Evolutionary conservation across 2,888 invertebrate species (phyloP).

Genomic region (Trissoscelio sp.): DNA sequence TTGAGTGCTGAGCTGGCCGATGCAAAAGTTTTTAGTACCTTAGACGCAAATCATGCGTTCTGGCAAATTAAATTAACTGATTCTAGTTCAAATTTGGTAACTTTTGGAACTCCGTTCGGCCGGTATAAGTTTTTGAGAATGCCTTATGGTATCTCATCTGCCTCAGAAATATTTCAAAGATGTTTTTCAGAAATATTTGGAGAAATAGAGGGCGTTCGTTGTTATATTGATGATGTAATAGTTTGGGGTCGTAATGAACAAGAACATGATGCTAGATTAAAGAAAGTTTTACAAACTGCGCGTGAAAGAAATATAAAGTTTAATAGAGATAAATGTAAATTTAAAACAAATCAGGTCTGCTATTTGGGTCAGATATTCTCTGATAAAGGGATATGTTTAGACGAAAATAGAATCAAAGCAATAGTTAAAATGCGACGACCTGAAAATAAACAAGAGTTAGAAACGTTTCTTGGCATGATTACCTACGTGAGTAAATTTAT

Average conservation of each 20-base stretch:
- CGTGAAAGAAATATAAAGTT: conserved; percentile 49
- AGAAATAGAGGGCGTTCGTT: conserved; percentile 3
- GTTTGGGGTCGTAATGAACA: conserved; percentile 69
- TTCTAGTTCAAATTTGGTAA: conserved; percentile 70
- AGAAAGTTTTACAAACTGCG: conserved; percentile 55
- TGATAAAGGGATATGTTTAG: conserved; percentile 54
- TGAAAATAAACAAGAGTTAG: conserved; percentile 48
- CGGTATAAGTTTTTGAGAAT: conserved; percentile 72
- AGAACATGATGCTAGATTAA: conserved; percentile 71
- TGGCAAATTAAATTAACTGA: conserved; percentile 71
- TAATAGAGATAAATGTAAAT: conserved; percentile 60
- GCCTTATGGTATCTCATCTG: no score
- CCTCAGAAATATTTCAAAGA: no score
- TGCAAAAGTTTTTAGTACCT: conserved; percentile 70
- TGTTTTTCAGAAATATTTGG: conserved; percentile 3
- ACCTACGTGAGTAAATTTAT: conserved; percentile 6
- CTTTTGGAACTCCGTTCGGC: conserved; percentile 74
- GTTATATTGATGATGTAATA: conserved; percentile 50
- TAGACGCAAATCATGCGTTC: conserved; percentile 73
- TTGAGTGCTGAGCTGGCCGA: conserved; percentile 70
- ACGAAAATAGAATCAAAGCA: conserved; percentile 65
- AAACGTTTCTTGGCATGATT: conserved; percentile 26
- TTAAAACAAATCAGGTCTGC: conserved; percentile 43
- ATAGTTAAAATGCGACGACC: conserved; percentile 63
- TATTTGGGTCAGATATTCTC: conserved; percentile 62